These are phyloP conservation scores for Tetragnatha montana DNA, from an alignment of 2,888 invertebrate genomes.

Conservation along the genomic window DNA sequence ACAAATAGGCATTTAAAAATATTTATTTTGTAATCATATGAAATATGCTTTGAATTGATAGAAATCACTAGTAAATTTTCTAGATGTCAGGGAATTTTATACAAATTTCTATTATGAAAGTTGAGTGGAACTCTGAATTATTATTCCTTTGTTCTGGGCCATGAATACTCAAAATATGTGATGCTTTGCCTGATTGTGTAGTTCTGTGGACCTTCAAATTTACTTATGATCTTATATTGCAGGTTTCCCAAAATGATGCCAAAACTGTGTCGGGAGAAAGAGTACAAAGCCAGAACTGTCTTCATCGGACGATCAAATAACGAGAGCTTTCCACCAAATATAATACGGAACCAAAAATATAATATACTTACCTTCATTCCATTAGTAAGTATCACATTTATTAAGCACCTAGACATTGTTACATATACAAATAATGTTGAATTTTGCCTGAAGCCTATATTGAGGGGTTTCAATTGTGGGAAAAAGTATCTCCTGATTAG, in stretches of 20 bases:
- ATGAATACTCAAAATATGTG: no score
- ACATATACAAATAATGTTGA: not conserved
- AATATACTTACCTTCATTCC: conserved; percentile 82
- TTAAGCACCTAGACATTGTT: not conserved
- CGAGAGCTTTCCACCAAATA: conserved; percentile 94
- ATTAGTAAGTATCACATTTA: conserved; percentile 76
- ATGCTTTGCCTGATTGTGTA: no score
- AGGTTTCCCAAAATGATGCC: conserved; percentile 87
- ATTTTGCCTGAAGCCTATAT: not conserved
- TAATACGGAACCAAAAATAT: conserved; percentile 98
- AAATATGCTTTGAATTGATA: no score
- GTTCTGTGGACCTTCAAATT: no score
- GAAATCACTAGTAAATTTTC: no score
- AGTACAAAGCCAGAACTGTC: conserved; percentile 78
- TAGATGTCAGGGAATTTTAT: no score
- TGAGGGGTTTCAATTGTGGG: not conserved
- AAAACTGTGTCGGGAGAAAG: conserved; percentile 81
- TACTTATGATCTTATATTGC: conserved; percentile 65
- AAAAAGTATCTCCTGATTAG: no score
- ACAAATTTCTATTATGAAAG: no score
- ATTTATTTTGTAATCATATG: no score
- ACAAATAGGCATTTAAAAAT: no score
- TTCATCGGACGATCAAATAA: conserved; percentile 78
- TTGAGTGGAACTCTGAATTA: no score
- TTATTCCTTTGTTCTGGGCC: no score